These are phyloP conservation scores for Embiotoca jacksoni DNA, from an alignment of 2,113 vertebrate species.

Conservation along the genomic window DNA sequence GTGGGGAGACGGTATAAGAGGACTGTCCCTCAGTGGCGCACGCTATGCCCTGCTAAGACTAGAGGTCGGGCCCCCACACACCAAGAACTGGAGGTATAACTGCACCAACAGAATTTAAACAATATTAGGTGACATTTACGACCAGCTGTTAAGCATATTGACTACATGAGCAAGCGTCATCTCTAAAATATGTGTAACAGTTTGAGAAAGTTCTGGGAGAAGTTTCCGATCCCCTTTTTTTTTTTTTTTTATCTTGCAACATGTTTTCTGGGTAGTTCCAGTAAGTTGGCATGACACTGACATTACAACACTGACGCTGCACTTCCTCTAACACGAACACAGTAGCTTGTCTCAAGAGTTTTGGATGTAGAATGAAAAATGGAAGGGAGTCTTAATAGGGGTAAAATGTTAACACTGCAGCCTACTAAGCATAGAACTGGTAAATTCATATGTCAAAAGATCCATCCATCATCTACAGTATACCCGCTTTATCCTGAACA, in stretches of 20 bases:
- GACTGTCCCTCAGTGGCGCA: slow-evolving; percentile 95
- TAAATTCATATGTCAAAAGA: too few relatives aligned
- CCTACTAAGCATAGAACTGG: too few relatives aligned
- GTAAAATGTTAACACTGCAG: background rate
- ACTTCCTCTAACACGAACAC: background rate
- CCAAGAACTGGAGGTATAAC: slow-evolving; percentile 97
- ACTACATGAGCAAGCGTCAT: background rate
- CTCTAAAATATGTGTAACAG: background rate
- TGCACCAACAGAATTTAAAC: background rate
- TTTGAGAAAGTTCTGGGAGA: background rate
- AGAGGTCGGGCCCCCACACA: slow-evolving; percentile 96
- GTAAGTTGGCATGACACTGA: background rate
- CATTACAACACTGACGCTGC: background rate
- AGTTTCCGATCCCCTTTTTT: too few relatives aligned
- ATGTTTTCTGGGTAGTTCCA: background rate
- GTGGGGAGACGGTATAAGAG: slow-evolving; percentile 98
- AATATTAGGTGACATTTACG: background rate
- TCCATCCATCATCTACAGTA: too few relatives aligned
- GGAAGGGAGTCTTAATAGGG: background rate
- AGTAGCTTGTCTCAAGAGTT: background rate
- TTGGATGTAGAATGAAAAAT: background rate
- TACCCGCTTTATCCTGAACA: too few relatives aligned
- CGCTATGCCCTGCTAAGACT: slow-evolving; percentile 93
- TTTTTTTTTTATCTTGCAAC: background rate
- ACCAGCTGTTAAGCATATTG: background rate